phyloP scores from a whole-genome alignment of 2,888 invertebrate genomes.

The Xylocampa areola region DNA sequence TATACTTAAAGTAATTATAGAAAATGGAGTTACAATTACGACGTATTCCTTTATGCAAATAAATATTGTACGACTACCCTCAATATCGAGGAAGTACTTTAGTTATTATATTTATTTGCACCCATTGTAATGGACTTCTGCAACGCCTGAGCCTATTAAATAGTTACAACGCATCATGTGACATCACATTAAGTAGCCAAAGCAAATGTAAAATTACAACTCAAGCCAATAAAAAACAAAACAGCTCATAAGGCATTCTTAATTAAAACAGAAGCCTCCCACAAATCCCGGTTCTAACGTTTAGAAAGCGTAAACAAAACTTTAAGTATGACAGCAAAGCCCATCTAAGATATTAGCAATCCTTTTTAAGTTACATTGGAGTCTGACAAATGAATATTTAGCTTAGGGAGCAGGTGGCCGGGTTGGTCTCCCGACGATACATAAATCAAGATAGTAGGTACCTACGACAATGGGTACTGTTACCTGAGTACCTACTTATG shows the following conservation, averaged over 20 bases:
- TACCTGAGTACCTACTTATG: constrained; percentile 48
- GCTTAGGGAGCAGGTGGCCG: constrained; percentile 78
- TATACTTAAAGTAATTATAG: too few relatives aligned
- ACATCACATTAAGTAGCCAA: too few relatives aligned
- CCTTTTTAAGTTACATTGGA: constrained; percentile 84
- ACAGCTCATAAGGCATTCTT: constrained; percentile 22
- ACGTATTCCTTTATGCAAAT: too few relatives aligned
- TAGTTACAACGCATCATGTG: too few relatives aligned
- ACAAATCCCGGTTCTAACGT: constrained; percentile 47
- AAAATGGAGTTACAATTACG: too few relatives aligned
- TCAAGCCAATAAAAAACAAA: constrained; percentile 10
- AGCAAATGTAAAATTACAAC: constrained; percentile 21
- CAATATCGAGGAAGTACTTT: too few relatives aligned
- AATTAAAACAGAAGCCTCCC: constrained; percentile 50
- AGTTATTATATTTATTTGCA: too few relatives aligned
- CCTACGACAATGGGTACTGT: constrained; percentile 50
- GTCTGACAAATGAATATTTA: constrained; percentile 87
- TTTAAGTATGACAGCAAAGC: constrained; percentile 66
- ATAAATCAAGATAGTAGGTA: constrained; percentile 77
- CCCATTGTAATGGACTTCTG: too few relatives aligned
- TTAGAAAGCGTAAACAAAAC: constrained; percentile 72
- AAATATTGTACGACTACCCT: too few relatives aligned
- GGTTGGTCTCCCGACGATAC: constrained; percentile 68
- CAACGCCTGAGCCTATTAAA: too few relatives aligned
- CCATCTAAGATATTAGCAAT: constrained; percentile 87